Conservation (phyloP, 1,140 invertebrate species). For the Orius insidiosus region DNA sequence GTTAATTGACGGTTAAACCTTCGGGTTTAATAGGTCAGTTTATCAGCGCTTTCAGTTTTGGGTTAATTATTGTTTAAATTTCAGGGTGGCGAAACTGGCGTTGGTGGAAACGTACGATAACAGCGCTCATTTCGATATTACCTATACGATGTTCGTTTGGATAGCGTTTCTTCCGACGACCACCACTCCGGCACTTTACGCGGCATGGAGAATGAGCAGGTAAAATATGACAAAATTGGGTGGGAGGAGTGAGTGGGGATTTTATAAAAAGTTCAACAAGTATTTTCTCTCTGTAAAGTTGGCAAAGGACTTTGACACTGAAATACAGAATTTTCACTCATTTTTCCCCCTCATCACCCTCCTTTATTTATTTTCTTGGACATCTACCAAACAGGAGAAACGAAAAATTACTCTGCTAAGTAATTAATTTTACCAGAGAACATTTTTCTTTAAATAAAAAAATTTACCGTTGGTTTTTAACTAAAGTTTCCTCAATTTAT, state of each 20-base stretch:
- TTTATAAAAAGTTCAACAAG: neutral
- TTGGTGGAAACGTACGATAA: constrained; percentile 52
- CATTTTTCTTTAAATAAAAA: too few species aligned
- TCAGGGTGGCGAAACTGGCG: constrained; percentile 39
- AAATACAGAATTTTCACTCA: too few species aligned
- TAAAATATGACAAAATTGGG: constrained; percentile 22
- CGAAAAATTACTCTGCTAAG: too few species aligned
- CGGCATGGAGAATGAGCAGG: constrained; percentile 44
- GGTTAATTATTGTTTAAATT: constrained; percentile 12
- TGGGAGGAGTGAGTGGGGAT: neutral
- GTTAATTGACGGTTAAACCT: too few species aligned
- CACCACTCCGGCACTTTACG: constrained; percentile 43
- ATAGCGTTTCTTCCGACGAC: constrained; percentile 49
- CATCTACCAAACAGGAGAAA: too few species aligned
- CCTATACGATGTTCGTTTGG: constrained; percentile 50
- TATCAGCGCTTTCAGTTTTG: neutral
- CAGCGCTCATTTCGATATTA: constrained; percentile 45
- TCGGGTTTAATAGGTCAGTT: too few species aligned
- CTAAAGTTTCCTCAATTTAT: too few species aligned
- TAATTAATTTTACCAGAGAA: too few species aligned
- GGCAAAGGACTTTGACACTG: constrained; percentile 1
- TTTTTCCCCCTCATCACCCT: too few species aligned
- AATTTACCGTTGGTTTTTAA: too few species aligned
- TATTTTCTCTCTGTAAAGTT: neutral
- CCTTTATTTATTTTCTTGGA: too few species aligned